Evolutionary conservation across 2,888 invertebrate genomes (phyloP).

Genomic region (Epinotia demarniana): DNA sequence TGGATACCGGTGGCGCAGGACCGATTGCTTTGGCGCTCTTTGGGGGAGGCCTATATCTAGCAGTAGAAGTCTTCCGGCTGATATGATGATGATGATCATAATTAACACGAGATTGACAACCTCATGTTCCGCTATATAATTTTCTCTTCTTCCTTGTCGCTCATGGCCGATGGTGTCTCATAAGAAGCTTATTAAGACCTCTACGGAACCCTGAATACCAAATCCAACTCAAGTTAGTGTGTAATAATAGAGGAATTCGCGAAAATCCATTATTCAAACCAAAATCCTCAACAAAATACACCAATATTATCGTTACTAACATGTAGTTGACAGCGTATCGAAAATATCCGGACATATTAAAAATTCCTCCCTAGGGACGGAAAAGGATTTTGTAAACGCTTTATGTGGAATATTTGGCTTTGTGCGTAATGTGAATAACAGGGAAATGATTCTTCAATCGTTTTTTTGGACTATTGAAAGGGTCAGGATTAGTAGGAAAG

Average conservation of each 20-base stretch:
- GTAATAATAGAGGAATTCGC: slow-evolving; percentile 11
- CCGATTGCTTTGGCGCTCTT: no score
- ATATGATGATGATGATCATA: no score
- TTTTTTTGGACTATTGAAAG: background rate
- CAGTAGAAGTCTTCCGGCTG: no score
- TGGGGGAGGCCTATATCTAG: no score
- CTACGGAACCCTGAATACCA: background rate
- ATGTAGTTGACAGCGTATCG: slow-evolving; percentile 23
- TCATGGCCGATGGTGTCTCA: no score
- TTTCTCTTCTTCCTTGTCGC: no score
- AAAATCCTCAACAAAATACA: background rate
- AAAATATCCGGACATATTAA: slow-evolving; percentile 29
- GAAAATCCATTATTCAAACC: slow-evolving; percentile 9
- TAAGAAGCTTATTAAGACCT: no score
- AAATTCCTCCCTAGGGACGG: slow-evolving; percentile 14
- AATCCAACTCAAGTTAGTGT: background rate
- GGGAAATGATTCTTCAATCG: background rate
- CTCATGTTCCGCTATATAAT: no score
- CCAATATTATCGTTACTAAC: slow-evolving; percentile 27
- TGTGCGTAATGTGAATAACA: background rate
- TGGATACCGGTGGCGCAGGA: no score
- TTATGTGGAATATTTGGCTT: slow-evolving; percentile 15
- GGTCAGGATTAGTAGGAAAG: background rate
- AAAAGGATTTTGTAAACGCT: slow-evolving; percentile 10
- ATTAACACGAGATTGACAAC: no score